Evolutionary conservation across 2,113 vertebrate species (phyloP), one percentile per base, ranked within the genome.

Genomic region (Syngnathus typhle): DNA sequence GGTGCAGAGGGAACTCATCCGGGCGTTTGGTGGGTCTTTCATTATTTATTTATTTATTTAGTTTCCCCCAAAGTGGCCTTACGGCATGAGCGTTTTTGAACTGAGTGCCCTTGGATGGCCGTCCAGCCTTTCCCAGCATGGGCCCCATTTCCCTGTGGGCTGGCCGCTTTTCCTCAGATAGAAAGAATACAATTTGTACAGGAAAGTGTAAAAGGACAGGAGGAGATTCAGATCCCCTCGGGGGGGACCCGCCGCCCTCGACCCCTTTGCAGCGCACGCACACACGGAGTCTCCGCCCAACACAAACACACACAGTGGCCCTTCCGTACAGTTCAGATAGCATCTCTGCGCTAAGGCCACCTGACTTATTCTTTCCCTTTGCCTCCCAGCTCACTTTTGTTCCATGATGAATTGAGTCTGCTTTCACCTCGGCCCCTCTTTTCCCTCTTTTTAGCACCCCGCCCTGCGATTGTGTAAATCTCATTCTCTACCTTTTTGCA

Each of bases 1-100:
- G 0, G 89, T 95, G 11, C 94, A 94, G 85, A 91, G 93, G 1
- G 96, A 98, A 79, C 94, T 98, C 75, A 92, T 99, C 79, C 89
- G 83, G n/a, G 93, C 97, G 78, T 93, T 98, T 2, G 97, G 97
- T 99, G 76, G 94, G 95, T 84, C 60, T 36, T 1, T 64, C 44
- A 5, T 38, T 68, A 65, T 60, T 6, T 60, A 61, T 49, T 6
- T 36, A 67, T 68, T 63, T 6, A 15, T 19, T 3, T 18, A 11
- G n/a, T n/a, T 71, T 69, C 1, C 23, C 1, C 23, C 27, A 44
- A 60, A 4, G 6, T 69, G n/a, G 65, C 60, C 55, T 7, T 15
- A 1, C 37, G n/a, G 16, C 54, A 8, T 52, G 39, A 68, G 55
- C 7, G 39, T 7, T 46, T 46, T 70, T 52, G n/a, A 46, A 44